Evolutionary conservation across 2,113 vertebrate genomes (phyloP).

Genomic region (Cynocephalus volans): DNA sequence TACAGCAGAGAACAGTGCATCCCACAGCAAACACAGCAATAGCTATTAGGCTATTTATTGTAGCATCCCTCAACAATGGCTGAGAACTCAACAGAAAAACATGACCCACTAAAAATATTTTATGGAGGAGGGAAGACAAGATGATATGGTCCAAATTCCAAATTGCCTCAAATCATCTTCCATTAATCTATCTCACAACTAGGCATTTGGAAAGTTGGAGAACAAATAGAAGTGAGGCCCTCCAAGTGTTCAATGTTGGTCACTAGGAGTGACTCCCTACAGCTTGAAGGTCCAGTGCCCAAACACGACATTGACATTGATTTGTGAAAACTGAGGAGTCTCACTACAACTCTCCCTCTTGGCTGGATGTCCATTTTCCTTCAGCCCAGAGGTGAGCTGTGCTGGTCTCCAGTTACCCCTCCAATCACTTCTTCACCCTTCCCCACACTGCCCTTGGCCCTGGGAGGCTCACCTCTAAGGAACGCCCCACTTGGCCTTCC

Average conservation of each 20-base stretch:
- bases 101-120: background rate
- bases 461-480: background rate
- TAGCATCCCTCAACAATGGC: background rate
- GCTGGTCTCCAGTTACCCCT: background rate
- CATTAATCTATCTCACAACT: background rate
- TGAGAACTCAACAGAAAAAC: background rate
- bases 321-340: background rate
- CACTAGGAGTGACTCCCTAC: rapidly evolving
- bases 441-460: background rate
- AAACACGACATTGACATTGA: background rate
- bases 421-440: background rate
- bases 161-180: background rate
- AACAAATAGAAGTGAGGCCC: background rate
- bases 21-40: no score
- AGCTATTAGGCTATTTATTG: rapidly evolving
- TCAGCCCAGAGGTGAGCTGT: background rate
- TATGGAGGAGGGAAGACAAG: background rate
- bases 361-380: background rate
- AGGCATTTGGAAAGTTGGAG: background rate
- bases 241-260: background rate
- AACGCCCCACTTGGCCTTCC: background rate
- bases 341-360: background rate
- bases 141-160: background rate
- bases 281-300: background rate
- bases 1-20: background rate